phyloP scores from a whole-genome alignment of 2,113 vertebrate genomes.

The Camelus bactrianus region DNA sequence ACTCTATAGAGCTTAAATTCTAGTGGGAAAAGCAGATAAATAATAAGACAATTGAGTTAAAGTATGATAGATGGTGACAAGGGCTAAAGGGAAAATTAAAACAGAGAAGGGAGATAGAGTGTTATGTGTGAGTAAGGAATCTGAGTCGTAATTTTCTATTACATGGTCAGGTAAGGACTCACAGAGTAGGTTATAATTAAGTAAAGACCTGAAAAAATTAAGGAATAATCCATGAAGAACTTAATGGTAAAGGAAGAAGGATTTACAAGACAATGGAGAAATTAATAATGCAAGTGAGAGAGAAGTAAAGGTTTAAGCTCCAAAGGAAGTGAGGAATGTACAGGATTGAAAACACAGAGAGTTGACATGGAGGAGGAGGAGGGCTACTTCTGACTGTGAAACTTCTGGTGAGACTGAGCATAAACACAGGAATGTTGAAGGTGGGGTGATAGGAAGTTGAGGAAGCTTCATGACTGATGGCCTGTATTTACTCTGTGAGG shows the following conservation, averaged over 20 bases:
- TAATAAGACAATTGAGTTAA: not conserved
- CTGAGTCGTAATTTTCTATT: conserved; percentile 25
- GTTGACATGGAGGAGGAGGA: not conserved
- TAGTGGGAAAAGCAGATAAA: not conserved
- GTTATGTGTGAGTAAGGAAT: not conserved
- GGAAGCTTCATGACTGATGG: not conserved
- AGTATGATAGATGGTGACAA: not conserved
- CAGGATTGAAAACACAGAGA: not conserved
- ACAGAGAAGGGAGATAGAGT: not conserved
- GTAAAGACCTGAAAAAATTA: not conserved
- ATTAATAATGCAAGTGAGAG: not conserved
- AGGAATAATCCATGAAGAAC: not conserved
- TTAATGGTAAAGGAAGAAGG: not conserved
- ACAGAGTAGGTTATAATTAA: not conserved
- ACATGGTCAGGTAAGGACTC: not conserved
- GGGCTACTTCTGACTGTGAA: not conserved
- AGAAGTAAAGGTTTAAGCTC: not conserved
- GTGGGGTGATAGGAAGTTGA: not conserved
- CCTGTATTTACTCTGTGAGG: not conserved
- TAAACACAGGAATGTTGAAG: conserved; percentile 6
- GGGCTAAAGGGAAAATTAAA: conserved; percentile 50
- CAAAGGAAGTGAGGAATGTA: not conserved
- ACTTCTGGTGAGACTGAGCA: not conserved
- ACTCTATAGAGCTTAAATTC: not conserved
- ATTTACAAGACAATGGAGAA: not conserved